Evolutionary conservation across 2,113 vertebrate genomes (phyloP).

Genomic region (Antechinus flavipes): DNA sequence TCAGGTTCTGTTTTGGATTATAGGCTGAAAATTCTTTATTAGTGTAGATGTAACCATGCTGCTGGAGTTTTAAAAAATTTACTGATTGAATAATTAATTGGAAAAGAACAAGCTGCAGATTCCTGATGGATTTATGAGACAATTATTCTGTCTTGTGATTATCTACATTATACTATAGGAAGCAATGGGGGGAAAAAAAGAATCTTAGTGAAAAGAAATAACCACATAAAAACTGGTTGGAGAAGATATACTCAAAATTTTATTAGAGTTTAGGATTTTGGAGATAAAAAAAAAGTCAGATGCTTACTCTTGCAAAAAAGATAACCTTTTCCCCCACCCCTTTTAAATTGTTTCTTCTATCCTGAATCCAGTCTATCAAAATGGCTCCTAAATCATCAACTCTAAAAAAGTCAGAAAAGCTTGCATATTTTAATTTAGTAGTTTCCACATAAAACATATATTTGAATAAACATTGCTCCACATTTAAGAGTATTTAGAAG

Average conservation of each 20-base stretch:
- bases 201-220: slow-evolving; percentile 88
- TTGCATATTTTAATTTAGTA: slow-evolving; percentile 66
- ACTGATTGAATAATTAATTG: slow-evolving; percentile 98
- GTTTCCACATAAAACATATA: slow-evolving; percentile 53
- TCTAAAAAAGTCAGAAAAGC: slow-evolving; percentile 47
- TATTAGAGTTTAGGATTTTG: slow-evolving; percentile 77
- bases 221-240: slow-evolving; percentile 84
- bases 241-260: slow-evolving; percentile 84
- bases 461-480: slow-evolving; percentile 56
- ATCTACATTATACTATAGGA: slow-evolving; percentile 95
- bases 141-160: slow-evolving; percentile 99
- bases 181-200: slow-evolving; percentile 86
- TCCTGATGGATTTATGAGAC: slow-evolving; percentile 99
- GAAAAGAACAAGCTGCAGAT: slow-evolving; percentile 95
- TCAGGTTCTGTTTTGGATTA: slow-evolving; percentile 99
- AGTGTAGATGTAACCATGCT: slow-evolving; percentile 97
- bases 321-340: not conserved
- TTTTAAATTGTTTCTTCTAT: slow-evolving; percentile 73
- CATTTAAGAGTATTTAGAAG: slow-evolving; percentile 27
- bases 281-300: slow-evolving; percentile 77
- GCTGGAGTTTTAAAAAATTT: slow-evolving; percentile 97
- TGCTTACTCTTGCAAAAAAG: slow-evolving; percentile 9
- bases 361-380: slow-evolving; percentile 6
- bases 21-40: slow-evolving; percentile 98
- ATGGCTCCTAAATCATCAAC: slow-evolving; percentile 49